Conservation (phyloP, 2,888 invertebrate species). For the Steromphala cineraria region DNA sequence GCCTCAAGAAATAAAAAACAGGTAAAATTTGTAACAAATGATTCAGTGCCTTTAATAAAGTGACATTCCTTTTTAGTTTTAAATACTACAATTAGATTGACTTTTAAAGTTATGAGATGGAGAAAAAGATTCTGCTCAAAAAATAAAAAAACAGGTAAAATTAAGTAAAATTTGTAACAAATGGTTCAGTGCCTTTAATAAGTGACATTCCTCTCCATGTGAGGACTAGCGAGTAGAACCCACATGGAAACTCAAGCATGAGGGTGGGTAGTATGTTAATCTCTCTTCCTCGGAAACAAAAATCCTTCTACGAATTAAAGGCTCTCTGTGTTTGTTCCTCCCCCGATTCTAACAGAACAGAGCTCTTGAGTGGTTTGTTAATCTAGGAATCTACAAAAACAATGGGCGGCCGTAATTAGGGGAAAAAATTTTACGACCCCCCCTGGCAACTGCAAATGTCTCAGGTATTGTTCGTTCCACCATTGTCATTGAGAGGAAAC, state of each 20-base stretch:
- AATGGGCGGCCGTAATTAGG: neutral
- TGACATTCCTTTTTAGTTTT: neutral
- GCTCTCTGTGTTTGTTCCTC: neutral
- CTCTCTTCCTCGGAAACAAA: neutral
- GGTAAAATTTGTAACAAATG: no score
- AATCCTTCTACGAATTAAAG: neutral
- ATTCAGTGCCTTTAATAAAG: no score
- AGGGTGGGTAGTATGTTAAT: neutral
- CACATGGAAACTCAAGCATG: neutral
- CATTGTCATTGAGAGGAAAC: neutral
- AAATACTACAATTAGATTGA: no score
- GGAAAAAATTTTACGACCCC: neutral
- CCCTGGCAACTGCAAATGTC: conserved; percentile 26
- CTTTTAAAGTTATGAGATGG: no score
- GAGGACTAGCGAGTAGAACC: no score
- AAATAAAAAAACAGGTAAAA: no score
- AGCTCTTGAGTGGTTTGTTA: neutral
- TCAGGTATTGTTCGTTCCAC: conserved; percentile 22
- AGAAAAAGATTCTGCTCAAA: no score
- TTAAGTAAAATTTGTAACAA: no score
- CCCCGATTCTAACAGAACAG: neutral
- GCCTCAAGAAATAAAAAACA: no score
- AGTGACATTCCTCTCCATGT: neutral
- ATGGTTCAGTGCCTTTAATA: no score
- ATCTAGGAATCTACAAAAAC: conserved; percentile 1